A percentile compares a stretch with the other conserved stretches of the same genome.
These are phyloP conservation scores for Leuctra nigra DNA, from an alignment of 2,888 invertebrate genomes.

Conservation along the genomic window DNA sequence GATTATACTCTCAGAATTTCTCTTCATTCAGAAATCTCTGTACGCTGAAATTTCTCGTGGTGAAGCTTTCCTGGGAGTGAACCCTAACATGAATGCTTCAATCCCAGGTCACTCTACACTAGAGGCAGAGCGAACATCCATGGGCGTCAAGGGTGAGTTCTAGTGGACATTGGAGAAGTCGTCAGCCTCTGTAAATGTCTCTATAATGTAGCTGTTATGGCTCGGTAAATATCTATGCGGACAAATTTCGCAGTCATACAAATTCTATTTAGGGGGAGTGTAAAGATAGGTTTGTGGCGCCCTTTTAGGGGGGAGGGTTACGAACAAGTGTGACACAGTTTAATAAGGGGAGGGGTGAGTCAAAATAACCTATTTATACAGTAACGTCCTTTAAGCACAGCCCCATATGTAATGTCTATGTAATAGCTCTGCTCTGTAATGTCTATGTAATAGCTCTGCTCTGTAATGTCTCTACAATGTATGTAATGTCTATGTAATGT, in stretches of 20 bases:
- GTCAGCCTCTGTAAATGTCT: too few relatives aligned
- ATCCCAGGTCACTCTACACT: conserved; percentile 50
- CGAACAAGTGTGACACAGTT: not conserved
- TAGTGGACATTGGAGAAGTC: too few relatives aligned
- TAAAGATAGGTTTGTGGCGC: too few relatives aligned
- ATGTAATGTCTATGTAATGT: too few relatives aligned
- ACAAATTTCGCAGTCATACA: too few relatives aligned
- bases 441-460: not conserved
- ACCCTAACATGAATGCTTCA: conserved; percentile 34
- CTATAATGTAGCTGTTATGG: too few relatives aligned
- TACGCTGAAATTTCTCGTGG: conserved; percentile 69
- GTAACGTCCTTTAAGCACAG: too few relatives aligned
- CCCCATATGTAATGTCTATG: too few relatives aligned
- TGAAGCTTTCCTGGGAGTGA: conserved; percentile 68
- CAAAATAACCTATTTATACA: too few relatives aligned
- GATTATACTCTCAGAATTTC: conserved; percentile 33
- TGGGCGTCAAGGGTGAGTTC: conserved; percentile 58
- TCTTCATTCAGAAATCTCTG: conserved; percentile 52
- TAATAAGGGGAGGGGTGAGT: too few relatives aligned
- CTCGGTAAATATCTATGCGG: not conserved
- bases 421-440: too few relatives aligned
- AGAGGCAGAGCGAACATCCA: conserved; percentile 59
- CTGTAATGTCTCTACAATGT: too few relatives aligned
- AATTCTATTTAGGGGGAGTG: not conserved
- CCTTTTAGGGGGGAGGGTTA: not conserved